A percentile compares a stretch with the other conserved stretches of the same genome.
phyloP scores from a whole-genome alignment of 1,140 invertebrate species.

The Dendroctonus ponderosae region DNA sequence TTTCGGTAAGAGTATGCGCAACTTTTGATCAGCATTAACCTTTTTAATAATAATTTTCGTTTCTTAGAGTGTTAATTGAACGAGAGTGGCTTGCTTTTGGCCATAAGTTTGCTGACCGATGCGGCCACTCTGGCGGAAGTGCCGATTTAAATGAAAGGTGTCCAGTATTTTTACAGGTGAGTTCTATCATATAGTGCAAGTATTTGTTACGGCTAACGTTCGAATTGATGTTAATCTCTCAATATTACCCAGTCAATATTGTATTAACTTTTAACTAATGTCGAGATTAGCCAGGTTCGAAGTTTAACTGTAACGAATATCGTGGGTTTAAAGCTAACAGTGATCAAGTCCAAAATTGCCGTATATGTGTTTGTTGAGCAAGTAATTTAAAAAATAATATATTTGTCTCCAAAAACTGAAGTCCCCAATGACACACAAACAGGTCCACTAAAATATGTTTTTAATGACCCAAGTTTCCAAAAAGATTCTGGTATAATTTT shows the following conservation, averaged over 20 bases:
- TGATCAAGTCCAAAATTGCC: no score
- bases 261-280: background rate
- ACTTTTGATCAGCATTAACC: background rate
- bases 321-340: no score
- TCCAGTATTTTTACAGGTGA: conserved; percentile 80
- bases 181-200: background rate
- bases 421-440: no score
- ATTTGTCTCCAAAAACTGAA: no score
- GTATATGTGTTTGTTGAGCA: no score
- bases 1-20: conserved; percentile 27
- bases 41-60: conserved; percentile 1
- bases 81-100: conserved; percentile 96
- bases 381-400: no score
- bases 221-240: no score
- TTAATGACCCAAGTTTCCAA: no score
- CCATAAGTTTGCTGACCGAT: conserved; percentile 95
- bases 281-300: background rate
- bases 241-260: no score
- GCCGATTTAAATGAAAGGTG: conserved; percentile 90
- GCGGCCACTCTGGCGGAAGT: conserved; percentile 77
- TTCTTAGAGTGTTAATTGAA: conserved; percentile 88
- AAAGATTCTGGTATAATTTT: no score
- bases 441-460: no score
- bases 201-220: background rate
- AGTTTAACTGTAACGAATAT: background rate